Percentiles rank a stretch among this genome's conserved stretches.
phyloP scores from a whole-genome alignment of 2,797 vertebrate genomes.

The Microtus obscurus region DNA sequence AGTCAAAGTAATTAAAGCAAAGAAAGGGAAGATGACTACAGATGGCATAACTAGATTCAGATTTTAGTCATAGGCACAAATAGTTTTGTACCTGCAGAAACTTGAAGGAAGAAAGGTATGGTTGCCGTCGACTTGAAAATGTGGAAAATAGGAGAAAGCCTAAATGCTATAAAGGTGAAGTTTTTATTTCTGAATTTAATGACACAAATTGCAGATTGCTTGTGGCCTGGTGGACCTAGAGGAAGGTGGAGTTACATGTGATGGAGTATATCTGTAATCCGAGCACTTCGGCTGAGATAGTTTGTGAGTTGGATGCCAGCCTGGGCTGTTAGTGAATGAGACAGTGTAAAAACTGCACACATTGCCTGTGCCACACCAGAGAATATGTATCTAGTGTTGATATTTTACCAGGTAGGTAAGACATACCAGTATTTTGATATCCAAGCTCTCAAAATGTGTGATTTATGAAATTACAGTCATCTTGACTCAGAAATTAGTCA shows the following conservation, averaged over 20 bases:
- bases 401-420: background rate
- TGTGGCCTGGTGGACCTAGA: background rate
- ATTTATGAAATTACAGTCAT: background rate
- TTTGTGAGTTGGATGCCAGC: background rate
- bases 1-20: conserved; percentile 41
- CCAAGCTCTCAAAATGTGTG: background rate
- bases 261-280: background rate
- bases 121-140: background rate
- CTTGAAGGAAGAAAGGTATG: background rate
- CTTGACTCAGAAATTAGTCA: background rate
- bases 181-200: conserved; percentile 5
- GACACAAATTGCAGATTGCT: background rate
- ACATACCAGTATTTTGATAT: background rate
- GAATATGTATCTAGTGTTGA: background rate
- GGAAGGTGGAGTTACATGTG: no score
- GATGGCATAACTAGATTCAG: background rate
- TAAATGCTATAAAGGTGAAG: background rate
- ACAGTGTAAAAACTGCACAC: background rate
- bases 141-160: background rate
- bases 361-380: background rate
- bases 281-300: background rate
- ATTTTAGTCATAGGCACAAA: conserved; percentile 4
- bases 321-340: background rate
- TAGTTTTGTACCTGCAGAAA: background rate
- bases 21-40: conserved; percentile 28